Conservation (phyloP, 2,888 invertebrate genomes). For the Deroplatys truncata region DNA sequence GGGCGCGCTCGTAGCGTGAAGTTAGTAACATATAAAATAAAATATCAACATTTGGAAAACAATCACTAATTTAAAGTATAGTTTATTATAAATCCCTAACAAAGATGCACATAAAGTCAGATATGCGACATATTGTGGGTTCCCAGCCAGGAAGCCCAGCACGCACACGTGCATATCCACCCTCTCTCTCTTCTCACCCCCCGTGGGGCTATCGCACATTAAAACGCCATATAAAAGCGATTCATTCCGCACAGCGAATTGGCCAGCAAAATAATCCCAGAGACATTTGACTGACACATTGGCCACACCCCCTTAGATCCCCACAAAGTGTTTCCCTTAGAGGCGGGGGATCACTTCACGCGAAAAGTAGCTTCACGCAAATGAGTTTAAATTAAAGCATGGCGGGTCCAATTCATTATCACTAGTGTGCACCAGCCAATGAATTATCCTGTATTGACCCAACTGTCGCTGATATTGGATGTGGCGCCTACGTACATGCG, state of each 20-base stretch:
- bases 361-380: background rate
- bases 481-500: background rate
- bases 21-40: no score
- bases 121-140: no score
- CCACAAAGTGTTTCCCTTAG: background rate
- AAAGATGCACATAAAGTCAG: no score
- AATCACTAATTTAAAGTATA: no score
- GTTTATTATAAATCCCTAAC: no score
- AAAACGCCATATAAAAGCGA: background rate
- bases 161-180: background rate
- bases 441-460: background rate
- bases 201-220: background rate
- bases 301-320: background rate
- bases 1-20: no score
- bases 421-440: background rate
- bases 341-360: background rate
- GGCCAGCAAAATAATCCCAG: background rate
- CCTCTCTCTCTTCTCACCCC: background rate
- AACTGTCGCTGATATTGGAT: background rate
- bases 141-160: background rate
- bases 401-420: background rate
- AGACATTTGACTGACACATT: background rate
- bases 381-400: background rate
- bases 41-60: no score
- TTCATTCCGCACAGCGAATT: background rate